Percentiles rank a stretch among this genome's conserved stretches.
These are phyloP conservation scores for Mechanitis messenoides DNA, from an alignment of 2,888 invertebrate genomes.

Conservation along the genomic window DNA sequence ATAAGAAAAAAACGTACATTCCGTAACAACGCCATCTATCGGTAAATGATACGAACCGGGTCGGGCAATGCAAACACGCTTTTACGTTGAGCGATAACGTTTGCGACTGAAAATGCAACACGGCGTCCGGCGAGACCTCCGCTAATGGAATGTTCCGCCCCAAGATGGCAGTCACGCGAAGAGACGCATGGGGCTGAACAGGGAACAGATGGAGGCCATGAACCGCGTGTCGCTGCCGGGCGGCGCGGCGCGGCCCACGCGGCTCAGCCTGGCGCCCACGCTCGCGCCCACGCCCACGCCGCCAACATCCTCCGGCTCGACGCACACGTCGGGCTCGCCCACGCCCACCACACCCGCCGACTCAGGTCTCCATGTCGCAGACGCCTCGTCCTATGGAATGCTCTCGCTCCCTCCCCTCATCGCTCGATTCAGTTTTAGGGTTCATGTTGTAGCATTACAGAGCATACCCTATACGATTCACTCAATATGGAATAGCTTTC, in stretches of 20 bases:
- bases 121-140: constrained; percentile 1
- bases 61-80: constrained; percentile 26
- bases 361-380: constrained; percentile 57
- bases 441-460: constrained; percentile 13
- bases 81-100: constrained; percentile 28
- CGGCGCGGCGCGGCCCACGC: constrained; percentile 55
- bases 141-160: constrained; percentile 67
- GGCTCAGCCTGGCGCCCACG: constrained; percentile 58
- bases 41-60: constrained; percentile 22
- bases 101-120: constrained; percentile 4
- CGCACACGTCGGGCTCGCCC: constrained; percentile 72
- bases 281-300: constrained; percentile 66
- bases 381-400: constrained; percentile 44
- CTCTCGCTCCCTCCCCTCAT: constrained; percentile 43
- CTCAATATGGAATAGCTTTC: background rate
- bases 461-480: background rate
- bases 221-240: constrained; percentile 67
- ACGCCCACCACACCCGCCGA: constrained; percentile 75
- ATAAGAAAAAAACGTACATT: background rate
- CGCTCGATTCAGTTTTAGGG: constrained; percentile 20
- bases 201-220: constrained; percentile 76
- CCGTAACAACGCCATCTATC: constrained; percentile 29
- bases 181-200: constrained; percentile 76
- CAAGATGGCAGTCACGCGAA: constrained; percentile 78
- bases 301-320: constrained; percentile 73